Base-by-base conservation (phyloP, 2,797 vertebrate genomes). In the Rhadinocentrus ornatus region DNA sequence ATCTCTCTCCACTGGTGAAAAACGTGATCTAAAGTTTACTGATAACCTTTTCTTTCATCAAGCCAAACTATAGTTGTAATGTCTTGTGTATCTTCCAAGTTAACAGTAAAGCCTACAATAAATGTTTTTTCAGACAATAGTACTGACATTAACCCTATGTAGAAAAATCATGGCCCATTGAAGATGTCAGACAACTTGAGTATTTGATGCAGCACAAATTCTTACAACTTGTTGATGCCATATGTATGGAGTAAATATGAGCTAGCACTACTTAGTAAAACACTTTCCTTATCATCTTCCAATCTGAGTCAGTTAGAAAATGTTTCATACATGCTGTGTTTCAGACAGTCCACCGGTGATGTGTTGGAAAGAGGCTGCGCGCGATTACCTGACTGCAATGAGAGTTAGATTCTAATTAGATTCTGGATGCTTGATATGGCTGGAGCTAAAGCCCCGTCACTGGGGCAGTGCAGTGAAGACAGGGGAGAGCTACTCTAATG, bases 371-470 rank as follows among this genome's bases (percentile, higher is more conserved):
- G 63, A 62, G 55, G 41, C 80, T 76, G 68, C 3, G 73, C 80
- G 85, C 82, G 64, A 81, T 78, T 82, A 85, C 81, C 81, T 79
- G 81, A 78, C 80, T 86, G 88, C 91, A 93, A 92, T 90, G 89
- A 92, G 88, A 58, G 73, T 84, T 86, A 86, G 85, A 81, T 81
- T 66, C 88, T 93, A 92, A 93, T 94, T 93, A 92, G 91, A 83
- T 87, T 80, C 86, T 75, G 81, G 77, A 89, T 86, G 88, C 86
- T 88, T 86, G 83, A 89, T 82, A 82, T 60, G 85, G 88, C 81
- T 87, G 79, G 66, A 88, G 82, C 83, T 73, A 80, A 83, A 88
- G 77, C 77, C 75, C 72, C 62, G 74, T 90, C 87, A 86, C 65
- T 80, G 81, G 86, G 87, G 89, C 90, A 78, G 77, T 73, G 81